Base-by-base conservation (phyloP, 2,113 vertebrate species). In the Zosterops japonicus region DNA sequence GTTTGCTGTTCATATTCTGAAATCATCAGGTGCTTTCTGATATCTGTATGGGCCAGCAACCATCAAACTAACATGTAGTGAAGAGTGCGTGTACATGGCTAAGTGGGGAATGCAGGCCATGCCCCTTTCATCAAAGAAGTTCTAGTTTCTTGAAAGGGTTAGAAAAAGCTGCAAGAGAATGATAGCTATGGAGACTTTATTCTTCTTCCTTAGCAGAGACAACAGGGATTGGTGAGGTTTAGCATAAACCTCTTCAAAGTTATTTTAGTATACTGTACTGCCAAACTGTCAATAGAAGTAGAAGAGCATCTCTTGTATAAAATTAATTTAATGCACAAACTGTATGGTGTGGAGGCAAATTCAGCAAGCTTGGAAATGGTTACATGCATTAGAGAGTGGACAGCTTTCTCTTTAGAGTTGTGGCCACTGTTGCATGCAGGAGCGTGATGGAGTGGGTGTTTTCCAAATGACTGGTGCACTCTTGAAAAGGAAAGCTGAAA, bases 171-270 rank as follows among this genome's bases (percentile, higher is more conserved):
- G 19, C 57, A 7, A 2, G 22, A 47, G 24, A 44, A 21, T 11
- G 33, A 84, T 5, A 75, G 9, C 41, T n/a, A 6, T 21, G 13
- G 35, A 70, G 8, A 59, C 4, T 60, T 89, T 59, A 24, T 70
- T 75, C 67, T 74, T 88, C 22, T n/a, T 88, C 44, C 67, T 88
- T n/a, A 80, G 50, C 17, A 68, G 75, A 83, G n/a, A 49, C n/a
- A 76, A 52, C 8, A 25, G 4, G 25, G 28, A 72, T 42, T 36
- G 41, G 3, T 2, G 10, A 53, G 29, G 21, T 16, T 83, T 74
- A 83, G 23, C 17, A 55, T 33, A 75, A 90, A 36, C 25, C 39
- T 44, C 15, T 75, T 60, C 23, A 49, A 63, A 72, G 17, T 75
- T 64, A 33, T 60, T 82, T 87, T 41, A 74, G 19, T 36, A 14